phyloP scores from a whole-genome alignment of 2,888 invertebrate genomes.

The Epinotia ramella region DNA sequence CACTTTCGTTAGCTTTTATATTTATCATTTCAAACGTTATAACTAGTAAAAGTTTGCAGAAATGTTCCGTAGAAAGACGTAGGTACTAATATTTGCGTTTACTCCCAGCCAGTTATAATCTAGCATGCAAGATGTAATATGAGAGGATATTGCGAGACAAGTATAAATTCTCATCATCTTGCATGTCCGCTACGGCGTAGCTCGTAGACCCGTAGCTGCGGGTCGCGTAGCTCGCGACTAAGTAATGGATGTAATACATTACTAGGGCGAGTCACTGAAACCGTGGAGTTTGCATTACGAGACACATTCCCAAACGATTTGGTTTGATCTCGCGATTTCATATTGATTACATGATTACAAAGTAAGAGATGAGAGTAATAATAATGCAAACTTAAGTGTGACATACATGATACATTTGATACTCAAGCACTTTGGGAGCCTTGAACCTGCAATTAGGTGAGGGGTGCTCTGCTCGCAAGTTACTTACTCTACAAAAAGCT shows the following conservation, averaged over 20 bases:
- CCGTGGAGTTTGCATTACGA: constrained; percentile 2
- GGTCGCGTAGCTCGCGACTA: constrained; percentile 26
- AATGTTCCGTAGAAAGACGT: not conserved
- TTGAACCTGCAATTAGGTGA: too few relatives aligned
- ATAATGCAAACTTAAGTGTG: too few relatives aligned
- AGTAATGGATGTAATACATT: constrained; percentile 29
- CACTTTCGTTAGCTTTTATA: not conserved
- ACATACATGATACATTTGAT: too few relatives aligned
- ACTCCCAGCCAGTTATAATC: constrained; percentile 12
- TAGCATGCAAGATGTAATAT: constrained; percentile 20
- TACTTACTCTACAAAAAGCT: too few relatives aligned
- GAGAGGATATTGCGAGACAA: constrained; percentile 18
- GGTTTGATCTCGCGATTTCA: not conserved
- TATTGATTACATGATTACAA: not conserved
- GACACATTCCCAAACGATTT: not conserved
- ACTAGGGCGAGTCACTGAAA: not conserved
- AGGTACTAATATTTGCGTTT: not conserved
- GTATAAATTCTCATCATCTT: constrained; percentile 25
- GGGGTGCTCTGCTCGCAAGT: too few relatives aligned
- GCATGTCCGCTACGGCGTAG: constrained; percentile 51
- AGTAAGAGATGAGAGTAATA: not conserved
- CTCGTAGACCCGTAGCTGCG: constrained; percentile 28
- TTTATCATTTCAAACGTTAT: not conserved
- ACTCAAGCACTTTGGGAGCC: too few relatives aligned
- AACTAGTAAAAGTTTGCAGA: not conserved